Conservation (phyloP, 2,888 invertebrate species). For the Drosophila macrothrix region DNA sequence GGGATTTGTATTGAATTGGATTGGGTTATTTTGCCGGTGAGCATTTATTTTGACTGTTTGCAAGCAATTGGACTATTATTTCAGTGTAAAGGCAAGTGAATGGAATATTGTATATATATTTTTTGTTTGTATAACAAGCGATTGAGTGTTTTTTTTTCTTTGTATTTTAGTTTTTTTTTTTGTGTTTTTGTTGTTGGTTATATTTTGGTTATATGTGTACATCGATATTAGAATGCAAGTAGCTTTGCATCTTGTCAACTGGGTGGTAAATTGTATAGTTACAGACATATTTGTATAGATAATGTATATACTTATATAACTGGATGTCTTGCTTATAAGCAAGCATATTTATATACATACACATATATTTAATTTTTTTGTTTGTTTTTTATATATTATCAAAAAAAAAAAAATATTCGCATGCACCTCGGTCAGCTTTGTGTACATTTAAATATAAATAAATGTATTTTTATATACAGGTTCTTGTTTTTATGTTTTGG, state of each 20-base stretch:
- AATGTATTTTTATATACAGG: slow-evolving; percentile 38
- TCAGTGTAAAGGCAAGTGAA: background rate
- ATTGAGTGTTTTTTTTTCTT: background rate
- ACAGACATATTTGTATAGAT: background rate
- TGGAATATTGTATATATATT: background rate
- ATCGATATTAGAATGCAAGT: slow-evolving; percentile 23
- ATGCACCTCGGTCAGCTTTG: slow-evolving; percentile 45
- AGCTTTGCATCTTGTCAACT: slow-evolving; percentile 2
- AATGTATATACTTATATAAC: slow-evolving; percentile 11
- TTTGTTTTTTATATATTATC: background rate
- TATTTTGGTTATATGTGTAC: background rate
- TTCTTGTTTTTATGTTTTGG: slow-evolving; percentile 10
- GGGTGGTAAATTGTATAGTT: background rate
- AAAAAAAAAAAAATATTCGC: slow-evolving; percentile 28
- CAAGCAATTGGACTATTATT: background rate
- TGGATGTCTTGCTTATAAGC: slow-evolving; percentile 30
- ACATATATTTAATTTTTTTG: slow-evolving; percentile 16
- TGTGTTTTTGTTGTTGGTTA: background rate
- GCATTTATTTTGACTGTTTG: background rate
- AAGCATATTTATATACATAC: slow-evolving; percentile 15
- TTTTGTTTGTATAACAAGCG: background rate
- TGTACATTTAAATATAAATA: slow-evolving; percentile 36
- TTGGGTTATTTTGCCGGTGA: background rate
- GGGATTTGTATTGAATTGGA: background rate
- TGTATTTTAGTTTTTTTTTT: background rate